Evolutionary conservation across 2,797 vertebrate genomes (phyloP).

Genomic region (Falco rusticolus): DNA sequence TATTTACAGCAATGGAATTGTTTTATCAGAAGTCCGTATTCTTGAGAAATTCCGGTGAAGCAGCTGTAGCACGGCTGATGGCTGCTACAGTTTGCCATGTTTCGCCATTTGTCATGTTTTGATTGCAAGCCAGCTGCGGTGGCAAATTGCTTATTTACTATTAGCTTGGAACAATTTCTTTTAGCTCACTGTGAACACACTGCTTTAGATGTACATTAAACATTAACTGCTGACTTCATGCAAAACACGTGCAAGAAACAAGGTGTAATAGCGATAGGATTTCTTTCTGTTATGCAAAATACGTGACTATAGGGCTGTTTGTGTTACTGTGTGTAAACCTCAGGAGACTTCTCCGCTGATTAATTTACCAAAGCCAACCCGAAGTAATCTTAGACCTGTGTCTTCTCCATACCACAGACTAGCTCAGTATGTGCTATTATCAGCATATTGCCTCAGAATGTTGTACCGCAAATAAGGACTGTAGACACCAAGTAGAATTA

Average conservation of each 20-base stretch:
- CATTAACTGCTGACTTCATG: conserved; percentile 19
- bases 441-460: conserved; percentile 3
- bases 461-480: background rate
- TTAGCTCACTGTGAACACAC: background rate
- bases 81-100: background rate
- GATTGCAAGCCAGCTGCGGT: conserved; percentile 15
- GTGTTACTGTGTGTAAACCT: background rate
- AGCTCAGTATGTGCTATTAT: background rate
- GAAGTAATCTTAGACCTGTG: background rate
- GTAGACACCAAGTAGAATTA: conserved; percentile 20
- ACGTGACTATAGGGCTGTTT: background rate
- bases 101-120: background rate
- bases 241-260: background rate
- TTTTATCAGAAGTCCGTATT: background rate
- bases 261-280: background rate
- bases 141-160: conserved; percentile 33
- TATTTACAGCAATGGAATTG: background rate
- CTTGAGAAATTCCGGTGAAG: background rate
- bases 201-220: background rate
- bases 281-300: conserved; percentile 27
- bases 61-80: background rate
- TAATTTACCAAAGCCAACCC: background rate
- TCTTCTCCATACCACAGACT: background rate
- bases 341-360: conserved; percentile 4
- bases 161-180: background rate